Evolutionary conservation across 35 echinoderm and acorn worm genomes (phyloP).

Genomic region (Lytechinus variegatus): DNA sequence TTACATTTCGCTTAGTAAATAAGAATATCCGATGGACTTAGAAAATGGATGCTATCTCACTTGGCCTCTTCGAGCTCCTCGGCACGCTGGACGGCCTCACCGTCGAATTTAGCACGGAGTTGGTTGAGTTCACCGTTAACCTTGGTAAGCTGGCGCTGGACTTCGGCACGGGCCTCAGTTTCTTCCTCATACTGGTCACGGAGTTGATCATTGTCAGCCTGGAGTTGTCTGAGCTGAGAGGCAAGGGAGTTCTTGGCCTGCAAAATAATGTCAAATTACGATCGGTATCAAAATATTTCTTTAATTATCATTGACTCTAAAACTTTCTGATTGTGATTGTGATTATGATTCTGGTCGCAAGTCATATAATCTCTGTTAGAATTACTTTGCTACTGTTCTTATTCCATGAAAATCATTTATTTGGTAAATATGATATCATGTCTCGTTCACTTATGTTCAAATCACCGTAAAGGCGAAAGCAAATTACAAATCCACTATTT

Average conservation of each 20-base stretch:
- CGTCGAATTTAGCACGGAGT: constrained; percentile 90
- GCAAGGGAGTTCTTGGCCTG: constrained; percentile 67
- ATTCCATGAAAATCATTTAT: no score
- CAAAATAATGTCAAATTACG: neutral
- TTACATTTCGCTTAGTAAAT: neutral
- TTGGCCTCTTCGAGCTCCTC: constrained; percentile 96
- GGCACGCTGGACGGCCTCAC: constrained; percentile 94
- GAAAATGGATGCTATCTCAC: constrained; percentile 38
- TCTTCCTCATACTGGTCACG: constrained; percentile 95
- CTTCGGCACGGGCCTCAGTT: constrained; percentile 77
- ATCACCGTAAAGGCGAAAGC: no score
- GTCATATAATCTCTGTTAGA: no score
- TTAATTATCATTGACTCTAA: neutral
- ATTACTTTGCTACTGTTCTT: no score
- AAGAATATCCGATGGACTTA: neutral
- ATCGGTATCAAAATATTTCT: neutral
- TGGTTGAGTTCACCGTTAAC: constrained; percentile 81
- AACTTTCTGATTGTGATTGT: no score
- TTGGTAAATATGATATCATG: no score
- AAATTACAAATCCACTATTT: no score
- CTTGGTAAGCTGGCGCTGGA: constrained; percentile 82
- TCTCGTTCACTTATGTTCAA: no score
- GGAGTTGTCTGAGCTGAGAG: constrained; percentile 73
- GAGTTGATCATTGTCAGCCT: constrained; percentile 82
- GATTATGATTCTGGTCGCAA: no score